phyloP scores from a whole-genome alignment of 2,888 invertebrate species.

The Rotaria socialis region DNA sequence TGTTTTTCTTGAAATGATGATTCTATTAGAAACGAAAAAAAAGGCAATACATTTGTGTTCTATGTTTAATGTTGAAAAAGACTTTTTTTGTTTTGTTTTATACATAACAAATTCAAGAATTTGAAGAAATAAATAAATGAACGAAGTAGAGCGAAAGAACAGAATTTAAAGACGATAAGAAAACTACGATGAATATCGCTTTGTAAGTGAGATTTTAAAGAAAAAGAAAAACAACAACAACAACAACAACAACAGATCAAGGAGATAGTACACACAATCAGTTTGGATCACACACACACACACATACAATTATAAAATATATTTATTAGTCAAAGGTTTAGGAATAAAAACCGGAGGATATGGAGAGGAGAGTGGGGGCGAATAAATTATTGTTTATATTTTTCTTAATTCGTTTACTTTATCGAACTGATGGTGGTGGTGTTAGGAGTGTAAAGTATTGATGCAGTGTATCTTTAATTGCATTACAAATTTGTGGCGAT shows the following conservation, averaged over 20 bases:
- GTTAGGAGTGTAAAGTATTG: constrained; percentile 65
- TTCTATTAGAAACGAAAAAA: not conserved
- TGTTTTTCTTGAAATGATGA: not conserved
- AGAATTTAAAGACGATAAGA: not conserved
- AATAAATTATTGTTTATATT: not conserved
- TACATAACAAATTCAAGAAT: constrained; percentile 20
- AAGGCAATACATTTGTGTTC: not conserved
- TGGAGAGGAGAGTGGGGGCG: too few species aligned
- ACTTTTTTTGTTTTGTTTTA: not conserved
- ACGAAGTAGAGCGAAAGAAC: not conserved
- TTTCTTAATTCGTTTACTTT: not conserved
- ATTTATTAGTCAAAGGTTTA: not conserved
- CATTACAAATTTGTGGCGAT: constrained; percentile 74
- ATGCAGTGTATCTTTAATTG: constrained; percentile 76
- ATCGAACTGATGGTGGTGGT: constrained; percentile 32
- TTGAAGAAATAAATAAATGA: constrained; percentile 8
- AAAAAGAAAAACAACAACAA: not conserved
- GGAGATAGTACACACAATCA: not conserved
- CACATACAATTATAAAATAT: not conserved
- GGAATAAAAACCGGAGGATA: not conserved
- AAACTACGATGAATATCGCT: not conserved
- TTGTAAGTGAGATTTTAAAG: not conserved
- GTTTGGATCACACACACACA: not conserved
- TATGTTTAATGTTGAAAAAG: not conserved
- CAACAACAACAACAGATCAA: not conserved